These are phyloP conservation scores for Scartelaos histophorus DNA, from an alignment of 2,113 vertebrate species.

Conservation along the genomic window DNA sequence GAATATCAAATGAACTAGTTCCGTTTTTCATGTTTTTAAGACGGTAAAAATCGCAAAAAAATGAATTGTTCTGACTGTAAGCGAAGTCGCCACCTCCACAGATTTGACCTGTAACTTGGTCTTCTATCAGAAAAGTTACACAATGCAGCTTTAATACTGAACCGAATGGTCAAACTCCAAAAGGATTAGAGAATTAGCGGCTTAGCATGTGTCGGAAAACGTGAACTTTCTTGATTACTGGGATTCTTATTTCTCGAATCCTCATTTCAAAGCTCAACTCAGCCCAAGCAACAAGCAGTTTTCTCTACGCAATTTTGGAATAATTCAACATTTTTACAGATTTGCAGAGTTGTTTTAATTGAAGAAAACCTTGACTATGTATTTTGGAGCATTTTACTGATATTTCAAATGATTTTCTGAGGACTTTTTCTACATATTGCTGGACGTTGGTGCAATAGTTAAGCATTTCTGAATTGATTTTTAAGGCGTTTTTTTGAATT, in stretches of 20 bases:
- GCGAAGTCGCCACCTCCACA: too few relatives aligned
- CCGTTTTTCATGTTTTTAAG: too few relatives aligned
- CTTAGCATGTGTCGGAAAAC: background rate
- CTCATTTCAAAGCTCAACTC: background rate
- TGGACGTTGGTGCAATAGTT: too few relatives aligned
- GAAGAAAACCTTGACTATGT: background rate
- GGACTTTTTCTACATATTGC: background rate
- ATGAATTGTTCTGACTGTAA: too few relatives aligned
- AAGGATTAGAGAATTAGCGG: background rate
- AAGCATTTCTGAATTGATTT: too few relatives aligned
- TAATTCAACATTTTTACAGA: background rate
- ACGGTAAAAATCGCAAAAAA: too few relatives aligned
- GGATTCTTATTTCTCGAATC: background rate
- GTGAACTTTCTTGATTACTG: background rate
- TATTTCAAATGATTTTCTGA: background rate
- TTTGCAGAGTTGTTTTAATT: background rate
- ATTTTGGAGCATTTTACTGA: background rate
- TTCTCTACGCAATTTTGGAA: background rate
- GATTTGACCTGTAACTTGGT: too few relatives aligned
- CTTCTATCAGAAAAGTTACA: background rate
- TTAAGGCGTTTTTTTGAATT: background rate
- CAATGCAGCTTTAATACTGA: background rate
- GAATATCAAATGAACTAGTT: too few relatives aligned
- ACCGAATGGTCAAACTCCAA: slow-evolving; percentile 1
- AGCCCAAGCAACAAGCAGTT: background rate